These are phyloP conservation scores for Cyphomyrmex costatus DNA, from an alignment of 1,140 invertebrate species.

Conservation along the genomic window DNA sequence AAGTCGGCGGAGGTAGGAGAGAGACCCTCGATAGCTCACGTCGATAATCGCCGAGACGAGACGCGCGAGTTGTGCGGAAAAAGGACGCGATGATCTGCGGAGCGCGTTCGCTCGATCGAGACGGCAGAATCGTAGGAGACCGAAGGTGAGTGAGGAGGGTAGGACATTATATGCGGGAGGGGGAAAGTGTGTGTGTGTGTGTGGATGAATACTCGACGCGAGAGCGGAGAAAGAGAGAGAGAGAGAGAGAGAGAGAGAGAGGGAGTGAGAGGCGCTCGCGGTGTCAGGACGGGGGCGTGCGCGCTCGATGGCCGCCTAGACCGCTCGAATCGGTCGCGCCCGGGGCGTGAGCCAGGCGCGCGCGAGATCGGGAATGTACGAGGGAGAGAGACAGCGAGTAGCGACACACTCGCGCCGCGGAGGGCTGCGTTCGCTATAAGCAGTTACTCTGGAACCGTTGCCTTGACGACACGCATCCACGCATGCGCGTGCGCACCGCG, in stretches of 20 bases:
- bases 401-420: conserved; percentile 73
- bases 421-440: conserved; percentile 78
- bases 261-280: conserved; percentile 28
- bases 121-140: conserved; percentile 67
- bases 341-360: conserved; percentile 82
- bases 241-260: conserved; percentile 29
- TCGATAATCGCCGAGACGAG: conserved; percentile 66
- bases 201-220: conserved; percentile 51
- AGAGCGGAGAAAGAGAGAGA: conserved; percentile 64
- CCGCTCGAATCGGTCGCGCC: conserved; percentile 82
- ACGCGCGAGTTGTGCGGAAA: conserved; percentile 37
- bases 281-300: conserved; percentile 70
- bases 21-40: conserved; percentile 44
- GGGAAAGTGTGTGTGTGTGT: conserved; percentile 58
- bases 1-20: conserved; percentile 60
- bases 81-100: conserved; percentile 52
- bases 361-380: conserved; percentile 55
- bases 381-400: conserved; percentile 51
- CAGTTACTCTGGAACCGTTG: conserved; percentile 87
- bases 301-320: conserved; percentile 82
- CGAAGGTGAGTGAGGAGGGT: conserved; percentile 65
- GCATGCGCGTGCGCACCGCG: conserved; percentile 81
- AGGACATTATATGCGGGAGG: not conserved
- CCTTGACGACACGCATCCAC: conserved; percentile 85
- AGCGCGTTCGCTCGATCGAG: conserved; percentile 23